Percentiles rank a stretch among this genome's conserved stretches.
Conservation (phyloP, 2,797 vertebrate species). For the Melopsittacus undulatus region DNA sequence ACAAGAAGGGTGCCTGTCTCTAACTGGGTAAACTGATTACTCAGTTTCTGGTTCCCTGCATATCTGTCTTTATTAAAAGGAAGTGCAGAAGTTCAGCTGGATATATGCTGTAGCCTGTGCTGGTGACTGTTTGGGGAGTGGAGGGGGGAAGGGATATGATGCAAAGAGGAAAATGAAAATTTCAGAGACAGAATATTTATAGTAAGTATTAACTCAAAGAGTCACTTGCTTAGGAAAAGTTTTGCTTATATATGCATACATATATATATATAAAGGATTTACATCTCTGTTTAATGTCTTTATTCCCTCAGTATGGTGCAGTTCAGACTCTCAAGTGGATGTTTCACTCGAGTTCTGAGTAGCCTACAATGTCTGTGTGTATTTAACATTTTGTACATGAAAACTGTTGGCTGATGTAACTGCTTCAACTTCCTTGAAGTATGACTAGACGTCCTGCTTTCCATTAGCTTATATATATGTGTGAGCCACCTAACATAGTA, state of each 20-base stretch:
- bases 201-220: not conserved
- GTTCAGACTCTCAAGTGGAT: not conserved
- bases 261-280: not conserved
- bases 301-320: not conserved
- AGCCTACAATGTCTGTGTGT: not conserved
- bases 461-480: not conserved
- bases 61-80: slow-evolving; percentile 66
- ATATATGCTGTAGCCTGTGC: not conserved
- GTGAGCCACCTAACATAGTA: not conserved
- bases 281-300: not conserved
- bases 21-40: slow-evolving; percentile 51
- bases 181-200: not conserved
- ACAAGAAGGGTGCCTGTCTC: not conserved
- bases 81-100: slow-evolving; percentile 60
- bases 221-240: not conserved
- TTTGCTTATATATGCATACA: not conserved
- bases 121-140: not conserved
- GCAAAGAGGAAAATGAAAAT: not conserved
- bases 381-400: not conserved
- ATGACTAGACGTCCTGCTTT: not conserved
- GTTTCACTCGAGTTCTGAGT: not conserved
- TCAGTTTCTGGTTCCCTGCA: slow-evolving; percentile 26
- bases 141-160: not conserved
- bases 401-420: not conserved
- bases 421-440: not conserved